These are phyloP conservation scores for Agrotis clavis DNA, from an alignment of 2,888 invertebrate species.

Conservation along the genomic window DNA sequence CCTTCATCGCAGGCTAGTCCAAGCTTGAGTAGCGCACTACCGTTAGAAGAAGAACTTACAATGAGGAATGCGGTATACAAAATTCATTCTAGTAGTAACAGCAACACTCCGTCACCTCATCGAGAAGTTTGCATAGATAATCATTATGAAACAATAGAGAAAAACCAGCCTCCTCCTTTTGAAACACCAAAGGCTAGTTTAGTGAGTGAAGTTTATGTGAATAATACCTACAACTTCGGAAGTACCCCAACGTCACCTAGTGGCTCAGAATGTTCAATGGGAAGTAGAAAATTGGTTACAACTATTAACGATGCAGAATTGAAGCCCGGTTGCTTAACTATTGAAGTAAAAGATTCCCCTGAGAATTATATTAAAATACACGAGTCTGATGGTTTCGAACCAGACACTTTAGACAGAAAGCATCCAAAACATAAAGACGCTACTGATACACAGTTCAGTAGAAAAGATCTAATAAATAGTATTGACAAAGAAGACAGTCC, in stretches of 20 bases:
- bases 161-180: conserved; percentile 67
- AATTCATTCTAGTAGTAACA: conserved; percentile 91
- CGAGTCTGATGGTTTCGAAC: conserved; percentile 96
- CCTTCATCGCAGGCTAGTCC: conserved; percentile 94
- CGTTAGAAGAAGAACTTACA: conserved; percentile 95
- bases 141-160: conserved; percentile 86
- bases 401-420: conserved; percentile 96
- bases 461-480: conserved; percentile 80
- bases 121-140: conserved; percentile 78
- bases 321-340: conserved; percentile 95
- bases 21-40: conserved; percentile 93
- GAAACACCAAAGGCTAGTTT: conserved; percentile 84
- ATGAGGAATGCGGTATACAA: conserved; percentile 95
- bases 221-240: conserved; percentile 93
- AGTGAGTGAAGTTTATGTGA: conserved; percentile 95
- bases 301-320: conserved; percentile 86
- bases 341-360: conserved; percentile 95
- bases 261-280: conserved; percentile 91
- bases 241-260: conserved; percentile 91
- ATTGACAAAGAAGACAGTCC: conserved; percentile 73
- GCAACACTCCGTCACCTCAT: conserved; percentile 86
- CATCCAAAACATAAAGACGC: conserved; percentile 88
- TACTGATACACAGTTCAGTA: conserved; percentile 79
- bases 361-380: conserved; percentile 94
- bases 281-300: conserved; percentile 90